Conservation (phyloP, 2,888 invertebrate species). For the Heliconius ethilla region DNA sequence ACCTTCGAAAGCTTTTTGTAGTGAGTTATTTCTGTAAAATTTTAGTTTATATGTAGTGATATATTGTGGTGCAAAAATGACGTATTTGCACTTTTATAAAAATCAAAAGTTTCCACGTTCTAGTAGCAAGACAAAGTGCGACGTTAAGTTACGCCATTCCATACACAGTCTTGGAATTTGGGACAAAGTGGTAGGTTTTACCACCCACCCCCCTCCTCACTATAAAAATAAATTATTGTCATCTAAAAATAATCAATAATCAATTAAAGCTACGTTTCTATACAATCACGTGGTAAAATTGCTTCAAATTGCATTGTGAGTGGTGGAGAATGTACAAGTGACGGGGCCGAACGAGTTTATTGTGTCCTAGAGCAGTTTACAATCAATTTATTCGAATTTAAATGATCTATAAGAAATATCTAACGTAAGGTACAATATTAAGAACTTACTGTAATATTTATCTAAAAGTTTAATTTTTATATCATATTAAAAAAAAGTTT, state of each 20-base stretch:
- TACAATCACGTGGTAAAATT: background rate
- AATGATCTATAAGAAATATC: background rate
- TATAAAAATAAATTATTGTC: no score
- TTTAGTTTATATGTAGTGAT: no score
- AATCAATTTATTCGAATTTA: conserved; percentile 7
- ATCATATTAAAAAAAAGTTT: no score
- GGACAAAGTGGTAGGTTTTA: background rate
- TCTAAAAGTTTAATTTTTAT: background rate
- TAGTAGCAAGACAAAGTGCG: background rate
- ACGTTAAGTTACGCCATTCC: background rate
- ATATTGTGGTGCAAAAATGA: no score
- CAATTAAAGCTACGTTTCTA: background rate
- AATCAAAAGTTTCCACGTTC: background rate
- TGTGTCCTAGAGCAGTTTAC: conserved; percentile 23
- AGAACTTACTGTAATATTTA: background rate
- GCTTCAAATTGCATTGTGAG: background rate
- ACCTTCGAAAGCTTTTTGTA: no score
- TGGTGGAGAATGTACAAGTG: conserved; percentile 12
- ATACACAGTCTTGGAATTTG: background rate
- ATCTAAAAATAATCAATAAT: background rate
- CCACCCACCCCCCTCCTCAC: no score
- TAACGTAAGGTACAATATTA: background rate
- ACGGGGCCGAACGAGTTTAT: conserved; percentile 19
- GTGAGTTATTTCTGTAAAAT: no score
- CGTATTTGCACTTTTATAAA: no score